Evolutionary conservation across 2,888 invertebrate genomes (phyloP), one percentile per base, ranked within the genome.

Genomic region (Calephelis perditalis): DNA sequence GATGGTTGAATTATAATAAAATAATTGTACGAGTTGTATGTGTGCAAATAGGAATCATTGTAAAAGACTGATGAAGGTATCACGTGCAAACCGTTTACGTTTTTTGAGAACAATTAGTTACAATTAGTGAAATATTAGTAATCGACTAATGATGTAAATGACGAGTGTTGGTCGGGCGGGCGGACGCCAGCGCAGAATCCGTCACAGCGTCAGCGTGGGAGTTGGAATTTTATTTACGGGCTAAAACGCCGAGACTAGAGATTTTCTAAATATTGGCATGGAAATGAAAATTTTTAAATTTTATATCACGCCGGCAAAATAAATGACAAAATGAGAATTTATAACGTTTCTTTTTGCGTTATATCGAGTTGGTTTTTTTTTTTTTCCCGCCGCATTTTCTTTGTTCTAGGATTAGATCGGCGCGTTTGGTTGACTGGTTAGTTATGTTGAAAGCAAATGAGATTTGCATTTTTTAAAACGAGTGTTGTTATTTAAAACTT

Each of bases 221-320:
- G 84, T 70, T 75, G 71, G 78, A 78, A 77, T 79, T 82, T 84
- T 81, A 82, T 84, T 81, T 83, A 84, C 80, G 79, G 79, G 74
- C 75, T 72, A 71, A 54, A 78, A 78, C 73, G 73, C 75, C 71
- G 71, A 71, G 68, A 70, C 75, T 81, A 80, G 75, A 80, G 73
- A 72, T 74, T 74, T 74, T 76, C 71, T 74, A 73, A 72, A 63
- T 62, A 68, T 73, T 71, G 71, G 70, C 70, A 71, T 71, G 70
- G 63, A 68, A 70, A 70, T 70, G 62, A 68, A 63, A 65, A 64
- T 65, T 70, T 67, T 62, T 68, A 59, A 63, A 66, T 62, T 61
- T 69, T 64, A 63, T 61, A 66, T 63, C 63, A 46, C 61, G 61
- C 58, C 54, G 49, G 59, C 59, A 56, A 63, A 62, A 60, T 52